Percentiles rank a stretch among this genome's conserved stretches.
Evolutionary conservation across 2,113 vertebrate species (phyloP).

Genomic region (Heterotis niloticus): DNA sequence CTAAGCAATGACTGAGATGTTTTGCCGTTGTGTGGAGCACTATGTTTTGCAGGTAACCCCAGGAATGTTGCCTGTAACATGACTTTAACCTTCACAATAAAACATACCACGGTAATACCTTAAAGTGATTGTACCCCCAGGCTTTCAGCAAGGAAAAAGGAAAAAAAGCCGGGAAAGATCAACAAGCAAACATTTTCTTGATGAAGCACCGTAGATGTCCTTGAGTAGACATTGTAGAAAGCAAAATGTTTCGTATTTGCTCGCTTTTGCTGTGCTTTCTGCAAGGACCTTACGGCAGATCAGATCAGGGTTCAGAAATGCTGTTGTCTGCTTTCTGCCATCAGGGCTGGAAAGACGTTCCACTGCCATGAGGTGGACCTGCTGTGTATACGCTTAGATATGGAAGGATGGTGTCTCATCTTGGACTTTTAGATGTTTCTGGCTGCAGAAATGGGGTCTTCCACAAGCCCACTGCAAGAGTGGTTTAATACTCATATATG

Average conservation of each 20-base stretch:
- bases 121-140: no score
- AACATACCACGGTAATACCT: no score
- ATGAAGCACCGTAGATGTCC: conserved; percentile 60
- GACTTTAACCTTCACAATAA: no score
- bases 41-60: no score
- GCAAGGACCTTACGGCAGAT: conserved; percentile 60
- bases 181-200: conserved; percentile 68
- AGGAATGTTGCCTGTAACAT: no score
- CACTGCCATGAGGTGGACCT: conserved; percentile 62
- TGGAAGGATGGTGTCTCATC: conserved; percentile 51
- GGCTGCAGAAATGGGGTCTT: conserved; percentile 11
- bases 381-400: conserved; percentile 34
- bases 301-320: conserved; percentile 65
- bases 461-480: no score
- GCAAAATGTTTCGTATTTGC: conserved; percentile 53
- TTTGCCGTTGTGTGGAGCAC: no score
- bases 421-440: conserved; percentile 55
- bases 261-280: conserved; percentile 50
- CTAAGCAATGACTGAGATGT: no score
- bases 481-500: no score
- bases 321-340: conserved; percentile 60
- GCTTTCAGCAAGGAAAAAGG: no score
- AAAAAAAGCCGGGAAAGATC: conserved; percentile 62
- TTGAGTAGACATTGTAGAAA: conserved; percentile 49
- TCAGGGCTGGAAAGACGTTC: conserved; percentile 66